Evolutionary conservation across 1,140 invertebrate species (phyloP), one percentile per base, ranked within the genome.

Genomic region (Streblospio benedicti): DNA sequence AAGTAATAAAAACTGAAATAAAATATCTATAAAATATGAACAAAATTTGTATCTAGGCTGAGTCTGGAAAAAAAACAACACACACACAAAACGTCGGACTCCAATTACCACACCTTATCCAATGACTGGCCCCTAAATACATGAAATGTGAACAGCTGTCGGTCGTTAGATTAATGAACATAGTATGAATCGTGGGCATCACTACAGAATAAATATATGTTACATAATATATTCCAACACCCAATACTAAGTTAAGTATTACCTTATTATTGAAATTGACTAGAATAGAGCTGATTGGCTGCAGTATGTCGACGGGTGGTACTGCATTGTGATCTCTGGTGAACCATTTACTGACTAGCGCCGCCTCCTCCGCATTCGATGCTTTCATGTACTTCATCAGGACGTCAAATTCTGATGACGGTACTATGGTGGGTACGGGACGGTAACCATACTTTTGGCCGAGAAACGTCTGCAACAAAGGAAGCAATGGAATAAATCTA

Each of bases 221-320:
- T n/a, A n/a, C n/a, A n/a, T n/a, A n/a, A n/a, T n/a, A n/a, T n/a
- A n/a, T n/a, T n/a, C n/a, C n/a, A n/a, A n/a, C n/a, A n/a, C n/a
- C n/a, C n/a, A n/a, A n/a, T n/a, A n/a, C n/a, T n/a, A n/a, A n/a
- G n/a, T n/a, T n/a, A n/a, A n/a, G n/a, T n/a, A n/a, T 9, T 6
- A 94, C 93, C 84, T 97, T 97, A 69, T 98, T 99, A 73, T 97
- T 97, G 71, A 97, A 99, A 75, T 99, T 97, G 60, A 94, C 86
- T 4, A 97, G 79, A 71, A 97, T 96, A 1, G 93, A 95, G 4
- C 93, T 97, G 62, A 98, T 97, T 0, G 94, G 93, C 71, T 97
- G 94, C 0, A 98, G 78, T 25, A 97, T 88, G 28, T 90, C 96
- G 1, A 93, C 87, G 0, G 92, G 86, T 0, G 82, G 82, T 2